Conservation (phyloP, 2,888 invertebrate genomes). For the Candidula unifasciata region DNA sequence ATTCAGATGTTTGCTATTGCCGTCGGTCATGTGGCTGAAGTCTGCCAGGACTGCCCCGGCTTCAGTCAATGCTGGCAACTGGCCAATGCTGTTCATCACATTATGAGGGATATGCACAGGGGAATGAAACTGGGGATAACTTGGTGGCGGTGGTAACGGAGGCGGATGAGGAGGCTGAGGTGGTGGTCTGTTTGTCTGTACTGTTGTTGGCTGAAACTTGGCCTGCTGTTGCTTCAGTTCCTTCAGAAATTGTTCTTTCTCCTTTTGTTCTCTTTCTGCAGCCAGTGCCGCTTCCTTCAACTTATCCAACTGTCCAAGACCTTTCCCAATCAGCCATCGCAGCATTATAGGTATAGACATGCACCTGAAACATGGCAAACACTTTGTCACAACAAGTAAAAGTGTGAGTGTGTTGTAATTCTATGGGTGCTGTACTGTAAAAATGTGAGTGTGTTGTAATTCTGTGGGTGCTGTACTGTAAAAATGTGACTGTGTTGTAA, state of each 20-base stretch:
- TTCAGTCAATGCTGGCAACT: constrained; percentile 30
- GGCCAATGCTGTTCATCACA: constrained; percentile 30
- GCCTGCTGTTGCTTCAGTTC: constrained; percentile 52
- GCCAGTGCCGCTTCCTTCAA: constrained; percentile 57
- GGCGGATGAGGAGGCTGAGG: constrained; percentile 56
- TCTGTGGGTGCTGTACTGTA: too few species aligned
- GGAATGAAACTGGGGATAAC: constrained; percentile 53
- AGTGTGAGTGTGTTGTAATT: too few species aligned
- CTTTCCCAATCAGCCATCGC: constrained; percentile 87
- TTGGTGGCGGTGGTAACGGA: constrained; percentile 58
- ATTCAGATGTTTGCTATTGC: constrained; percentile 18
- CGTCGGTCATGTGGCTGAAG: constrained; percentile 12
- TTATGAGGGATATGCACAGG: constrained; percentile 52
- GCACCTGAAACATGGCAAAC: constrained; percentile 80
- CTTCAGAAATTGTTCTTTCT: constrained; percentile 46
- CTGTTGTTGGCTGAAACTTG: constrained; percentile 47
- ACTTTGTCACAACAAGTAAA: too few species aligned
- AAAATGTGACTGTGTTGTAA: too few species aligned
- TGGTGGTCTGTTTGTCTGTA: constrained; percentile 56
- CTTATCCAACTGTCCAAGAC: constrained; percentile 66
- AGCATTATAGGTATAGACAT: constrained; percentile 95
- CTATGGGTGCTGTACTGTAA: too few species aligned
- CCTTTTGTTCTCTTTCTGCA: constrained; percentile 45
- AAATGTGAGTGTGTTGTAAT: too few species aligned
- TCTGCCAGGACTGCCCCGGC: constrained; percentile 16